Percentiles rank a stretch among this genome's conserved stretches.
phyloP scores from a whole-genome alignment of 2,797 vertebrate genomes.

The Nothura maculosa region DNA sequence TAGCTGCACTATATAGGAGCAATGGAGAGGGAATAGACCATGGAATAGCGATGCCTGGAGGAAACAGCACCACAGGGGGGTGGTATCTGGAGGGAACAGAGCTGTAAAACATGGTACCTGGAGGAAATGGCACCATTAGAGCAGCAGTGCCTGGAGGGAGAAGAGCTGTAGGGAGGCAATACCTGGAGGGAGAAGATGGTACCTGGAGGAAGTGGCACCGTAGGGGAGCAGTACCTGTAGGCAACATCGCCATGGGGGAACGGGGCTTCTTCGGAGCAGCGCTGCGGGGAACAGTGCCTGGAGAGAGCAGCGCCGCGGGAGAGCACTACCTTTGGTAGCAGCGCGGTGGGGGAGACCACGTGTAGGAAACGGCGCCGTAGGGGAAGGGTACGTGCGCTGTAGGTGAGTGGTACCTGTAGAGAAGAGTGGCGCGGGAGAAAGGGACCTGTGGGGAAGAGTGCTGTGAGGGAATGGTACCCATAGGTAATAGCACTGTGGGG shows the following conservation, averaged over 20 bases:
- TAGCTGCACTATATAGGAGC: background rate
- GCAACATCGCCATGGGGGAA: background rate
- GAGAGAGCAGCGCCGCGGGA: background rate
- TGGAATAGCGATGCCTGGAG: background rate
- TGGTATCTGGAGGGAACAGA: slow-evolving; percentile 1
- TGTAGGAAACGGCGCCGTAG: background rate
- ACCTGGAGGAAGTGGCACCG: background rate
- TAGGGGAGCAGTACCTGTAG: slow-evolving; percentile 18
- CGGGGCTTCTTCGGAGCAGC: accelerated
- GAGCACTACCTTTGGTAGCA: background rate
- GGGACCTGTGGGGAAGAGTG: background rate
- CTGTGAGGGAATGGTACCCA: background rate
- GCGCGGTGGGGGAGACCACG: background rate
- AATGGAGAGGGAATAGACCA: background rate
- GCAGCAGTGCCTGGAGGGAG: slow-evolving; percentile 30
- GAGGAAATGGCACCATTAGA: slow-evolving; percentile 2
- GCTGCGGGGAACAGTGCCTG: background rate
- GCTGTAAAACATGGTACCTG: slow-evolving; percentile 38
- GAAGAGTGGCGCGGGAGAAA: background rate
- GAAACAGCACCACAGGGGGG: background rate
- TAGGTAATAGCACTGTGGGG: background rate
- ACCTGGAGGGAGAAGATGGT: slow-evolving; percentile 30
- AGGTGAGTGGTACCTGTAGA: background rate
- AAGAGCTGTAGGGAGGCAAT: background rate
- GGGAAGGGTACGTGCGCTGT: background rate